Percentiles rank a stretch among this genome's conserved stretches.
phyloP scores from a whole-genome alignment of 1,140 invertebrate species.

The Zaprionus ornatus region DNA sequence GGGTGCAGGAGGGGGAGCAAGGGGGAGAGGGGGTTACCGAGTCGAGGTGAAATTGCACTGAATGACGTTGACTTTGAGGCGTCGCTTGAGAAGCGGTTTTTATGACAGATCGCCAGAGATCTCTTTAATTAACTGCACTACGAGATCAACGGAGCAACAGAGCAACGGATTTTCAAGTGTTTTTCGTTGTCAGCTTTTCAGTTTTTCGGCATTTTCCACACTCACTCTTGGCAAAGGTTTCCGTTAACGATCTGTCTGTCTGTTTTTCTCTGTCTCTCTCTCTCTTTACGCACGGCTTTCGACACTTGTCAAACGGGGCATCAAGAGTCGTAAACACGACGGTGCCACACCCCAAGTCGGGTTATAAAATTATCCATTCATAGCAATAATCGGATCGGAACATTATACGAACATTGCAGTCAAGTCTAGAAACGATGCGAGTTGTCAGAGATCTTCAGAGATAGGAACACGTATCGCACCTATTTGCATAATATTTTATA shows the following conservation, averaged over 20 bases:
- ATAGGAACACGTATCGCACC: background rate
- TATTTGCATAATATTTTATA: constrained; percentile 1
- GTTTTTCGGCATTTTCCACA: constrained; percentile 30
- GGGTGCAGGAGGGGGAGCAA: background rate
- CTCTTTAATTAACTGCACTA: constrained; percentile 60
- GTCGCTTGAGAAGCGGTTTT: constrained; percentile 38
- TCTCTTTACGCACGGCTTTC: constrained; percentile 40
- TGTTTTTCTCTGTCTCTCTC: background rate
- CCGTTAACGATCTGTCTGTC: constrained; percentile 22
- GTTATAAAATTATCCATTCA: constrained; percentile 37
- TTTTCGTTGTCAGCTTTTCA: background rate
- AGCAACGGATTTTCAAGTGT: background rate
- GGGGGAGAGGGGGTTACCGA: background rate
- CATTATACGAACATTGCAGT: background rate
- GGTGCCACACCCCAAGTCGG: constrained; percentile 49
- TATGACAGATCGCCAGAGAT: constrained; percentile 22
- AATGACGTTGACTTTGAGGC: constrained; percentile 38
- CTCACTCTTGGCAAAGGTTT: constrained; percentile 25
- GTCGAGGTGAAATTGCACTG: constrained; percentile 44
- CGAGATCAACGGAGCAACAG: background rate
- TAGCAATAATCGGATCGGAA: constrained; percentile 18
- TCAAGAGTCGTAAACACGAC: constrained; percentile 27
- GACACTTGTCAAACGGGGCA: constrained; percentile 52
- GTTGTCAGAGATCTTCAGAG: background rate
- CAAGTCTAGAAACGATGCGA: background rate